Percentiles rank a stretch among this genome's conserved stretches.
These are phyloP conservation scores for Calyptommatus sinebrachiatus DNA, from an alignment of 2,113 vertebrate species.

Conservation along the genomic window DNA sequence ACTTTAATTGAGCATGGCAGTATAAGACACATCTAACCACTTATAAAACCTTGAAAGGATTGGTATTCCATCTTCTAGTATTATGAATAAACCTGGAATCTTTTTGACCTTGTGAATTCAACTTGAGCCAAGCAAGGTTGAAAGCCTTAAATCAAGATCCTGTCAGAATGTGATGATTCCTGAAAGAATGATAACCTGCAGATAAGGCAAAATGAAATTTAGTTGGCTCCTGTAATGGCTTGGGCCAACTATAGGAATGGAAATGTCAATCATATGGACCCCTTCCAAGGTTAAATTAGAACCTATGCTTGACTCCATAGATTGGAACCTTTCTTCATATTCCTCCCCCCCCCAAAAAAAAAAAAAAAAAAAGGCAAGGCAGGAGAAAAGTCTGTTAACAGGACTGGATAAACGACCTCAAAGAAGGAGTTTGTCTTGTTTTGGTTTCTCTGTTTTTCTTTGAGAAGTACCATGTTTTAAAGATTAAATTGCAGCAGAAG, in stretches of 20 bases:
- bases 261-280: slow-evolving; percentile 68
- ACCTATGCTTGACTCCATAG: slow-evolving; percentile 45
- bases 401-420: slow-evolving; percentile 28
- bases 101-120: slow-evolving; percentile 71
- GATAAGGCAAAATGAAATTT: slow-evolving; percentile 70
- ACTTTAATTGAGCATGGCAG: slow-evolving; percentile 52
- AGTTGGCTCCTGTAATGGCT: slow-evolving; percentile 62
- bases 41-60: slow-evolving; percentile 41
- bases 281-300: slow-evolving; percentile 65
- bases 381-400: slow-evolving; percentile 42
- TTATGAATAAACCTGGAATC: slow-evolving; percentile 57
- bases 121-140: slow-evolving; percentile 62
- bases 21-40: slow-evolving; percentile 44
- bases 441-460: slow-evolving; percentile 18
- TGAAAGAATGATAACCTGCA: slow-evolving; percentile 69
- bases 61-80: slow-evolving; percentile 53
- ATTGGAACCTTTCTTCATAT: slow-evolving; percentile 39
- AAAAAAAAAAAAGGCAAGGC: too few species aligned
- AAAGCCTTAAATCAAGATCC: slow-evolving; percentile 74
- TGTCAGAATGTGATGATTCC: slow-evolving; percentile 60
- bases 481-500: slow-evolving; percentile 5
- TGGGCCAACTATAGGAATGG: slow-evolving; percentile 57
- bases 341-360: slow-evolving; percentile 18
- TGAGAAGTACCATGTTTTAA: slow-evolving; percentile 27
- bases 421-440: slow-evolving; percentile 28